phyloP scores from a whole-genome alignment of 2,888 invertebrate species.

The Synergus itoensis region DNA sequence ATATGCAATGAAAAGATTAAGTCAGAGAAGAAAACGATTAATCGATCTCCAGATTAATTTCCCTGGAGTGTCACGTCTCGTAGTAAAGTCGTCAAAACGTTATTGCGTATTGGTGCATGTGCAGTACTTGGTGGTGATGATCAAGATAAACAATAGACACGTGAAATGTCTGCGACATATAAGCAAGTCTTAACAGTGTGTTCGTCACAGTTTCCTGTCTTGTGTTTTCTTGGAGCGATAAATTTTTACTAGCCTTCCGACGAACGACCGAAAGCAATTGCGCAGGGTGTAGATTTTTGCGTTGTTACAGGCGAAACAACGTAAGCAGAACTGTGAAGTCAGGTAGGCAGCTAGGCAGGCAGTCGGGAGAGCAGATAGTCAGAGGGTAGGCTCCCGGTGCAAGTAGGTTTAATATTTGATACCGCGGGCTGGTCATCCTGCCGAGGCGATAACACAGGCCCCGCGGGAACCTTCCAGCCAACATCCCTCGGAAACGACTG shows the following conservation, averaged over 20 bases:
- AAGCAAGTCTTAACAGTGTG: conserved; percentile 47
- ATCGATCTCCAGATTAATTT: conserved; percentile 11
- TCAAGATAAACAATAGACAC: neutral
- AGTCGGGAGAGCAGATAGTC: conserved; percentile 54
- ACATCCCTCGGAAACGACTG: conserved; percentile 75
- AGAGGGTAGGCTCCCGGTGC: conserved; percentile 69
- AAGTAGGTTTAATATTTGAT: conserved; percentile 78
- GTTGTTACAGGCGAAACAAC: conserved; percentile 47
- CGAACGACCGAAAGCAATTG: conserved; percentile 58
- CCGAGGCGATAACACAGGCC: conserved; percentile 78
- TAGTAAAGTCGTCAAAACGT: conserved; percentile 15
- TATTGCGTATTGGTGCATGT: conserved; percentile 20
- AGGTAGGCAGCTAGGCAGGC: conserved; percentile 45
- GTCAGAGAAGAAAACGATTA: neutral
- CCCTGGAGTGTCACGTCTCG: conserved; percentile 31
- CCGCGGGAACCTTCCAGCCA: conserved; percentile 77
- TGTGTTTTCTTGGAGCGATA: conserved; percentile 47
- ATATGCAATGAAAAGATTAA: too few species aligned
- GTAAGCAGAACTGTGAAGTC: conserved; percentile 51
- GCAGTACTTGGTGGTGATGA: conserved; percentile 11
- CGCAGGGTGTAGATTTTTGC: conserved; percentile 55
- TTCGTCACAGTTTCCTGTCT: conserved; percentile 44
- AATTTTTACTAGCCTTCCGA: conserved; percentile 57
- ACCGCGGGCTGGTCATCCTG: conserved; percentile 77
- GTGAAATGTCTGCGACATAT: conserved; percentile 22